Conservation (phyloP, 2,888 invertebrate genomes). For the Belgica antarctica region DNA sequence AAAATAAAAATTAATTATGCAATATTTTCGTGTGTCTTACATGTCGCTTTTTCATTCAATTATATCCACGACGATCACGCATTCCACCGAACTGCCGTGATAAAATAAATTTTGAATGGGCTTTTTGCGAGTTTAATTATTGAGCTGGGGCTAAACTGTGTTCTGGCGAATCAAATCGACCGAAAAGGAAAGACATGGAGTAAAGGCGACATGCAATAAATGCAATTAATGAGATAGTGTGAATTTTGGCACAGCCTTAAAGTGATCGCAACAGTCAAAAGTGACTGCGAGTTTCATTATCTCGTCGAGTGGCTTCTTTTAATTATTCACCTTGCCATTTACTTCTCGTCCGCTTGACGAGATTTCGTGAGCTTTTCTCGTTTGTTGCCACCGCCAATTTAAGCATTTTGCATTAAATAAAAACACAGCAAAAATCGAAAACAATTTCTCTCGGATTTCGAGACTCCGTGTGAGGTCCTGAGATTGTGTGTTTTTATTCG, state of each 20-base stretch:
- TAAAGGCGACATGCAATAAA: constrained; percentile 33
- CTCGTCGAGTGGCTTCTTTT: constrained; percentile 31
- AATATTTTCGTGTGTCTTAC: too few relatives aligned
- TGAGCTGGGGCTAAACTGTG: too few relatives aligned
- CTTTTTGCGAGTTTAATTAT: too few relatives aligned
- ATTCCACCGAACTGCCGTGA: too few relatives aligned
- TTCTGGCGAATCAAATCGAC: too few relatives aligned
- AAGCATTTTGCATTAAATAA: background rate
- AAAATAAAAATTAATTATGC: too few relatives aligned
- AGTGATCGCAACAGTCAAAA: background rate
- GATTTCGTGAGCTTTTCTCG: constrained; percentile 2
- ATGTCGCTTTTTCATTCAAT: too few relatives aligned
- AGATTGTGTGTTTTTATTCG: constrained; percentile 19
- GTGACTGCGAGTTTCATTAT: constrained; percentile 22
- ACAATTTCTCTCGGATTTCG: too few relatives aligned
- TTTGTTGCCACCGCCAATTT: background rate
- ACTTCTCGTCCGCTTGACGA: background rate
- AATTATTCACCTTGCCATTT: constrained; percentile 36
- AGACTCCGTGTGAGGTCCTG: constrained; percentile 35
- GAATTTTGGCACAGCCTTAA: constrained; percentile 38
- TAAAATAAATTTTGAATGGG: too few relatives aligned
- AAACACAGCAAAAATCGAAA: background rate
- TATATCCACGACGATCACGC: too few relatives aligned
- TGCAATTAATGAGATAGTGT: constrained; percentile 43
- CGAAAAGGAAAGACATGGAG: constrained; percentile 12